Evolutionary conservation across 2,888 invertebrate species (phyloP).

Genomic region (Nymphalis polychloros): DNA sequence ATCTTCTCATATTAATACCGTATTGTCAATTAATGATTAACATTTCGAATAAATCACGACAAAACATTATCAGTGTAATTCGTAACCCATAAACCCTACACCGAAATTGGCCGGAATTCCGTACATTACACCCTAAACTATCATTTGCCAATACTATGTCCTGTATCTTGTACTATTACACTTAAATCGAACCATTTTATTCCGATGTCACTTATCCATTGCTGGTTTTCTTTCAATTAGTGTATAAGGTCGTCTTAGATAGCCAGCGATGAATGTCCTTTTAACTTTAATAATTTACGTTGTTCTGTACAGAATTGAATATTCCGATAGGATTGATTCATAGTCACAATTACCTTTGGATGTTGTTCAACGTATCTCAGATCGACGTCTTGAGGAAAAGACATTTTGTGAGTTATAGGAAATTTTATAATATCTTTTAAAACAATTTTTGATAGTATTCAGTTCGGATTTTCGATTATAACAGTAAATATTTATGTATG

Average conservation of each 20-base stretch:
- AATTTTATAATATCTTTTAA: neutral
- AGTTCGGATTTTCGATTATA: too few relatives aligned
- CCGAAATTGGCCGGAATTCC: slow-evolving; percentile 57
- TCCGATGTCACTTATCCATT: slow-evolving; percentile 22
- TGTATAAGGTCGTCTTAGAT: neutral
- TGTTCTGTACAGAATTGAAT: slow-evolving; percentile 45
- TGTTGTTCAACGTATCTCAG: slow-evolving; percentile 45
- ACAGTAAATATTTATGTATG: too few relatives aligned
- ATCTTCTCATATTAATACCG: slow-evolving; percentile 20
- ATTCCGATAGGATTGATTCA: slow-evolving; percentile 76
- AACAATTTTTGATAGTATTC: too few relatives aligned
- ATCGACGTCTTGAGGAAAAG: slow-evolving; percentile 3
- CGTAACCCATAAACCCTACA: slow-evolving; percentile 60
- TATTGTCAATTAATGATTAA: slow-evolving; percentile 26
- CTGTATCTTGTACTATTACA: slow-evolving; percentile 29
- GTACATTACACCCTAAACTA: slow-evolving; percentile 64
- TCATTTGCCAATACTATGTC: slow-evolving; percentile 50
- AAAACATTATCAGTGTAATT: slow-evolving; percentile 45
- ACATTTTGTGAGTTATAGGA: neutral
- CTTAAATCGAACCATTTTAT: neutral
- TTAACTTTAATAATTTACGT: neutral
- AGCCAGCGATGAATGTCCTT: slow-evolving; percentile 20
- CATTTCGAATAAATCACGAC: slow-evolving; percentile 36
- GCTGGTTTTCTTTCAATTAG: slow-evolving; percentile 15
- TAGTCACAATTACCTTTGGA: slow-evolving; percentile 76